Conservation (phyloP, 2,888 invertebrate genomes). For the Lysandra bellargus region DNA sequence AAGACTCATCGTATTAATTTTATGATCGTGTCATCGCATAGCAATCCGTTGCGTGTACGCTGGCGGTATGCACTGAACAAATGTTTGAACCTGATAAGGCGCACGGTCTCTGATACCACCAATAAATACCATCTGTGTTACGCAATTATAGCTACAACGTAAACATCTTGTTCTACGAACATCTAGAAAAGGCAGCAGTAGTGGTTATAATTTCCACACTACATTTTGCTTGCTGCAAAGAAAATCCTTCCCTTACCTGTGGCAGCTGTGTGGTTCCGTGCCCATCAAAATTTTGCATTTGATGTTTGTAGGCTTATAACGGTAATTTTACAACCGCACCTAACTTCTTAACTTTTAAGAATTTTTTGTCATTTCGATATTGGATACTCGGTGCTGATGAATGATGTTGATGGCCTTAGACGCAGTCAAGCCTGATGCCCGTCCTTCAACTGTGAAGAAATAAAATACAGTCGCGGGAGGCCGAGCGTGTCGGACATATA, state of each 20-base stretch:
- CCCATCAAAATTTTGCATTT: not conserved
- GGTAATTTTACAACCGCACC: not conserved
- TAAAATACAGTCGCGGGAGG: not conserved
- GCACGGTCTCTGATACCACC: constrained; percentile 18
- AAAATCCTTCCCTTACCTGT: not conserved
- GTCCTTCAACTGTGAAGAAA: constrained; percentile 18
- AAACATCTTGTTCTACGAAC: not conserved
- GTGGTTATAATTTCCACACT: not conserved
- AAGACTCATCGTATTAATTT: not conserved
- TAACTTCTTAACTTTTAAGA: not conserved
- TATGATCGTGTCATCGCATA: not conserved
- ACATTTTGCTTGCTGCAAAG: not conserved
- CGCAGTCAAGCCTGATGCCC: constrained; percentile 22
- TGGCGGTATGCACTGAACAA: constrained; percentile 17
- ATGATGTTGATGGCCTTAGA: constrained; percentile 4
- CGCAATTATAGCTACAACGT: not conserved
- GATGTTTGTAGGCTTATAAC: not conserved
- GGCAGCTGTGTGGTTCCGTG: not conserved
- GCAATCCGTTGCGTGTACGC: not conserved
- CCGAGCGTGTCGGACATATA: constrained; percentile 13
- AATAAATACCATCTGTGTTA: constrained; percentile 4
- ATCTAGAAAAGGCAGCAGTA: not conserved
- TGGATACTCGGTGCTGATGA: not conserved
- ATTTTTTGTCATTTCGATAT: not conserved
- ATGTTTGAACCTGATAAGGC: constrained; percentile 18